A percentile compares a stretch with the other conserved stretches of the same genome.
These are phyloP conservation scores for Drosophila triauraria DNA, from an alignment of 1,140 invertebrate genomes.

Conservation along the genomic window DNA sequence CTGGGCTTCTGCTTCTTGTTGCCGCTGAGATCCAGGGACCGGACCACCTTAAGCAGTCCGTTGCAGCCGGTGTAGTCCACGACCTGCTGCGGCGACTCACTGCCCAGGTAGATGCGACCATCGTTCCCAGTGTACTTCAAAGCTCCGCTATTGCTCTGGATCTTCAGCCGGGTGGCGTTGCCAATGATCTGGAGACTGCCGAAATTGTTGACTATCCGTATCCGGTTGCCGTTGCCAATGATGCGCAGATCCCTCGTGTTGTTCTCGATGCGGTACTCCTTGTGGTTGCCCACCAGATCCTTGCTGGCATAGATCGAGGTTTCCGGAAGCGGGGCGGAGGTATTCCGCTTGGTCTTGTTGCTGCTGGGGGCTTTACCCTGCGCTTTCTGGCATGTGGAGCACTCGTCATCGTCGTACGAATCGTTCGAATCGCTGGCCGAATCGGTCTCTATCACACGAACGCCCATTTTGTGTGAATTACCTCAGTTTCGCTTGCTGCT, in stretches of 20 bases:
- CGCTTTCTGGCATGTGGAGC: slow-evolving; percentile 47
- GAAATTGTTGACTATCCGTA: slow-evolving; percentile 67
- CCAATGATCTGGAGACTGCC: slow-evolving; percentile 74
- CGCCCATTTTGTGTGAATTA: slow-evolving; percentile 69
- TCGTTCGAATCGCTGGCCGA: slow-evolving; percentile 74
- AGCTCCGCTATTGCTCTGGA: slow-evolving; percentile 61
- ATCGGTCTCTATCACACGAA: slow-evolving; percentile 68
- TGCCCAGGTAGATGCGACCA: slow-evolving; percentile 78
- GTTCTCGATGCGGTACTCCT: slow-evolving; percentile 79
- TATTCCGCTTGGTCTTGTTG: slow-evolving; percentile 38
- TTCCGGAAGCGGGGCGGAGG: slow-evolving; percentile 19
- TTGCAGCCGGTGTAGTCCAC: slow-evolving; percentile 81
- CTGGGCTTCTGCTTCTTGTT: slow-evolving; percentile 39
- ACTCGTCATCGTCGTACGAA: slow-evolving; percentile 74
- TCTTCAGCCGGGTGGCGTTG: slow-evolving; percentile 73
- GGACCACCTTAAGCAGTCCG: slow-evolving; percentile 76
- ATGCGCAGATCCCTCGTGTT: slow-evolving; percentile 71
- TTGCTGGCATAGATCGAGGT: slow-evolving; percentile 41
- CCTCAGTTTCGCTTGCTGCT: slow-evolving; percentile 20
- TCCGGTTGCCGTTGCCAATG: slow-evolving; percentile 77
- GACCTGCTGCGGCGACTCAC: slow-evolving; percentile 59
- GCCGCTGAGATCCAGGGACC: slow-evolving; percentile 56
- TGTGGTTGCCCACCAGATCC: slow-evolving; percentile 79
- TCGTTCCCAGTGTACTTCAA: slow-evolving; percentile 79
- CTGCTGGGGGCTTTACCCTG: slow-evolving; percentile 25